Percentiles rank a stretch among this genome's conserved stretches.
Evolutionary conservation across 1,140 invertebrate species (phyloP).

Genomic region (Scaptomyza montana): DNA sequence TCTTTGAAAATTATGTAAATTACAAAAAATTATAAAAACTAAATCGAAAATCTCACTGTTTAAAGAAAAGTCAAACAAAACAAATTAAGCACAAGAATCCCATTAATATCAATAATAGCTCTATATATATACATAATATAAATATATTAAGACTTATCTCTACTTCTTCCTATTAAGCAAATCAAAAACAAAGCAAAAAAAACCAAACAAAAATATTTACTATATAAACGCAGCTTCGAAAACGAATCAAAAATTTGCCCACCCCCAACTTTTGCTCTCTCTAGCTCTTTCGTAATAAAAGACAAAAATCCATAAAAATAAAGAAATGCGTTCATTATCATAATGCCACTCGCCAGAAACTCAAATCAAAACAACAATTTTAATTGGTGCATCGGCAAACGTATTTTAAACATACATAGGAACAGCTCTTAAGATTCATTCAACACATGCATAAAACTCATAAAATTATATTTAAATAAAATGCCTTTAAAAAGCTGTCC

Average conservation of each 20-base stretch:
- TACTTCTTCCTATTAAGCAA: constrained; percentile 54
- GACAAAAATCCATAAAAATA: constrained; percentile 17
- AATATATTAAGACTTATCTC: constrained; percentile 48
- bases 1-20: constrained; percentile 14
- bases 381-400: constrained; percentile 47
- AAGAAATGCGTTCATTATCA: constrained; percentile 9
- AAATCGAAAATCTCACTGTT: constrained; percentile 28
- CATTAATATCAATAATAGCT: constrained; percentile 53
- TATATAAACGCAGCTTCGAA: constrained; percentile 15
- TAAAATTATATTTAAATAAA: constrained; percentile 5
- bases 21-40: constrained; percentile 15
- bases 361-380: constrained; percentile 15
- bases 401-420: not conserved
- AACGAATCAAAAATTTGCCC: constrained; percentile 33
- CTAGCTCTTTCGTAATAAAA: constrained; percentile 51
- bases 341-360: not conserved
- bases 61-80: constrained; percentile 28
- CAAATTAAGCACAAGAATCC: constrained; percentile 42
- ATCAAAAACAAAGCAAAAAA: constrained; percentile 11
- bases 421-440: not conserved
- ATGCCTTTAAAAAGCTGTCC: constrained; percentile 32
- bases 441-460: not conserved
- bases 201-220: no score
- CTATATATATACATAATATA: constrained; percentile 21
- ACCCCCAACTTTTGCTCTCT: constrained; percentile 34